Base-by-base conservation (phyloP, 1,140 invertebrate species). In the Rhyacophila brunnea region DNA sequence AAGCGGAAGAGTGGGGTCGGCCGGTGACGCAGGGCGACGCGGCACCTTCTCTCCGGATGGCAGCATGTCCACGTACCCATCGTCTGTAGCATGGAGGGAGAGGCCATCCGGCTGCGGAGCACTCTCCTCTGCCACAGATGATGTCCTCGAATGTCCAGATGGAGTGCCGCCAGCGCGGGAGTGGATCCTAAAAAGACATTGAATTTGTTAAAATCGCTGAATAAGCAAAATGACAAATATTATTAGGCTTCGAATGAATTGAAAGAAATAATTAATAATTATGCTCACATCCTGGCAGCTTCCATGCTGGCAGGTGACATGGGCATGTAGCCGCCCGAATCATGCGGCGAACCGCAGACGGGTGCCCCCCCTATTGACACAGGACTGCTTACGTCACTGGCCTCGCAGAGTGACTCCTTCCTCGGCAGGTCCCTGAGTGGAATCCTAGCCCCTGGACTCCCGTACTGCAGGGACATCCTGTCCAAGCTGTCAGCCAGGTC, bases 61-160 rank as follows among this genome's bases (percentile, higher is more conserved):
- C 47, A 73, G 66, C 87, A 89, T 89, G 59, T 87, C 84, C 7
- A 88, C 81, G 65, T 87, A 88, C 43, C 83, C 83, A 34, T 84
- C 80, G 17, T 77, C 68, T 20, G 71, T 10, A 28, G 68, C 4
- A 66, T 64, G 19, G 73, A 18, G 74, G 71, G 1, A 73, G 69
- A 44, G 35, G 50, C 42, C 20, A 28, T 28, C 23, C 3, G 9
- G 3, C 4, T 28, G 23, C 0, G 47, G 48, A 43, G n/a, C 36
- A 46, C 34, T 46, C 10, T 68, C 68, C 45, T 68, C 66, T 6
- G 58, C 61, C 14, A 68, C 28, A 48, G 65, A 68, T 19, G 67
- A 65, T 6, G 65, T 65, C 19, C 63, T 61, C 49, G 67, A 67
- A 63, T 67, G 62, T 35, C 56, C 63, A 14, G 64, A 60, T 17